Conservation (phyloP, 1,140 invertebrate genomes). For the Drosophila sp. region DNA sequence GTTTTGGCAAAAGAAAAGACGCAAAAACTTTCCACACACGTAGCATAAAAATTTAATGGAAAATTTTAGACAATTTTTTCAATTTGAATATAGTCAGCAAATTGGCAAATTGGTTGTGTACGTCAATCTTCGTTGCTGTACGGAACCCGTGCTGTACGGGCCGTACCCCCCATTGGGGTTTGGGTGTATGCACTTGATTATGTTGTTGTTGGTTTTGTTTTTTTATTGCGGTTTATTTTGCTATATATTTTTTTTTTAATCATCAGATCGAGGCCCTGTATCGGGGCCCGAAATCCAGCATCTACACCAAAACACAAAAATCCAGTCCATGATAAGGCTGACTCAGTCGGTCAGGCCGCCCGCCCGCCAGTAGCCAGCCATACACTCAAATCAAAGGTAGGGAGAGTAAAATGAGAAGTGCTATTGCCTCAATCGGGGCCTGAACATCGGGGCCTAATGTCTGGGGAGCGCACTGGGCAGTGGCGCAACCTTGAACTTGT, state of each 20-base stretch:
- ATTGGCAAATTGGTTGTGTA: slow-evolving; percentile 32
- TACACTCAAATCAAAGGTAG: slow-evolving; percentile 35
- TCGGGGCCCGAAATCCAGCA: slow-evolving; percentile 71
- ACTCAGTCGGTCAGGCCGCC: slow-evolving; percentile 18
- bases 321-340: neutral
- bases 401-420: slow-evolving; percentile 12
- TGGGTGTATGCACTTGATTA: slow-evolving; percentile 13
- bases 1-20: neutral
- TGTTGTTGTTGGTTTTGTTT: slow-evolving; percentile 33
- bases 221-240: slow-evolving; percentile 28
- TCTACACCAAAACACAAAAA: slow-evolving; percentile 30
- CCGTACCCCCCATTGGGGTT: neutral
- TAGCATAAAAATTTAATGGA: slow-evolving; percentile 9
- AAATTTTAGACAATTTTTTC: slow-evolving; percentile 21
- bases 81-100: slow-evolving; percentile 37
- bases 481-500: slow-evolving; percentile 66
- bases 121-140: slow-evolving; percentile 33
- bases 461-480: slow-evolving; percentile 26
- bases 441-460: slow-evolving; percentile 59
- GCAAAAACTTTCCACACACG: slow-evolving; percentile 8
- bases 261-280: slow-evolving; percentile 38
- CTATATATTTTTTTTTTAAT: slow-evolving; percentile 47
- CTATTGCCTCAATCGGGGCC: slow-evolving; percentile 62
- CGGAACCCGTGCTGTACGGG: neutral
- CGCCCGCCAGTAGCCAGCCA: slow-evolving; percentile 32